Evolutionary conservation across 2,888 invertebrate genomes (phyloP).

Genomic region (Philaethria dido): DNA sequence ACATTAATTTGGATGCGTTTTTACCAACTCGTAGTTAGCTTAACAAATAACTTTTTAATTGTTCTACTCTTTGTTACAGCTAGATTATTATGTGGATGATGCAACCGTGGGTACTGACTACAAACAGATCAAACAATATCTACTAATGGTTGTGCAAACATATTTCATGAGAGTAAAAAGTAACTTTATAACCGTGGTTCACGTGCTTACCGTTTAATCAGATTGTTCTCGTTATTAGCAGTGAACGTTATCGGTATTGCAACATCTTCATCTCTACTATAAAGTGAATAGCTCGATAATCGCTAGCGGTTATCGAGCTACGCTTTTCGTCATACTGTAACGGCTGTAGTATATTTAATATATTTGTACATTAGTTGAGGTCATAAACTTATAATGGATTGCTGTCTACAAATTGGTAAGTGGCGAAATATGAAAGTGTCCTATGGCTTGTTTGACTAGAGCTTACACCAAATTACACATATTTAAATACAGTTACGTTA

Average conservation of each 20-base stretch:
- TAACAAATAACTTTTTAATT: constrained; percentile 80
- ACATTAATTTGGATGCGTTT: constrained; percentile 76
- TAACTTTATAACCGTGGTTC: constrained; percentile 51
- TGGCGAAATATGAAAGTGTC: neutral
- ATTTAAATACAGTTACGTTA: neutral
- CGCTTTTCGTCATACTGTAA: neutral
- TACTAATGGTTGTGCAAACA: constrained; percentile 66
- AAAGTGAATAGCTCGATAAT: neutral
- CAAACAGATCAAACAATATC: constrained; percentile 59
- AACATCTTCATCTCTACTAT: constrained; percentile 24
- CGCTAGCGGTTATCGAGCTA: constrained; percentile 12
- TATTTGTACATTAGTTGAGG: neutral
- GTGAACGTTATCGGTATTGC: constrained; percentile 44
- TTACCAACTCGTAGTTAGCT: constrained; percentile 65
- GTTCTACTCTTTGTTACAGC: constrained; percentile 74
- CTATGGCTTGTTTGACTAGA: neutral
- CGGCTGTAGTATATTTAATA: neutral
- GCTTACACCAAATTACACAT: neutral
- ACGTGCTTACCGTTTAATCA: constrained; percentile 63
- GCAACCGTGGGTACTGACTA: constrained; percentile 63
- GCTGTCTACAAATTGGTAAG: neutral
- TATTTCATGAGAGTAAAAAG: constrained; percentile 53
- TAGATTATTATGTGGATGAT: constrained; percentile 65
- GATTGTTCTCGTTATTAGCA: constrained; percentile 56
- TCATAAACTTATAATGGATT: no score